These are phyloP conservation scores for Onchidella celtica DNA, from an alignment of 2,888 invertebrate species.

Conservation along the genomic window DNA sequence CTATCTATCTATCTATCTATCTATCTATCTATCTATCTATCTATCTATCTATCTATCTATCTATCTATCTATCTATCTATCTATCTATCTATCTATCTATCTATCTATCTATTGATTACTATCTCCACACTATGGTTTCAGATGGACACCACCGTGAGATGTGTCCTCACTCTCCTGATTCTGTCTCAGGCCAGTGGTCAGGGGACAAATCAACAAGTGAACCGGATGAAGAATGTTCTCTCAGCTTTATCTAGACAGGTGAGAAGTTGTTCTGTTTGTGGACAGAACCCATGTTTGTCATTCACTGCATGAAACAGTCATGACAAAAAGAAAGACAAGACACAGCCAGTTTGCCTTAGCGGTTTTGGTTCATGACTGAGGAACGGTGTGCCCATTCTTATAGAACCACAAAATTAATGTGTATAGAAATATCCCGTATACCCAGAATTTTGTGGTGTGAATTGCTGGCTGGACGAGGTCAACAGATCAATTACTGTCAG, in stretches of 20 bases:
- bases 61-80: background rate
- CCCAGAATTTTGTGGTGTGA: no score
- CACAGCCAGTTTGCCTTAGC: no score
- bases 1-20: background rate
- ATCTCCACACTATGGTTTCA: background rate
- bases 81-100: background rate
- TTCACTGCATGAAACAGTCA: no score
- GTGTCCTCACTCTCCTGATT: no score
- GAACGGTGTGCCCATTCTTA: background rate
- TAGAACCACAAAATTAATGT: background rate
- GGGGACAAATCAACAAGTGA: background rate
- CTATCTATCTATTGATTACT: background rate
- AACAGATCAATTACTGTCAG: no score
- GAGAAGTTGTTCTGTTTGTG: no score
- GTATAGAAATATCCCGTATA: background rate
- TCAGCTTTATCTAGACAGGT: slow-evolving; percentile 5
- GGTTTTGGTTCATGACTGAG: background rate
- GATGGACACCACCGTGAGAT: background rate
- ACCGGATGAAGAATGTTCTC: background rate
- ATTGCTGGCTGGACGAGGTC: no score
- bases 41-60: background rate
- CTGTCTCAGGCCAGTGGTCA: no score
- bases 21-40: background rate
- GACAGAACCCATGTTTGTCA: no score
- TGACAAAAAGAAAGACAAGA: no score